phyloP scores from a whole-genome alignment of 2,113 vertebrate species.

The Symphodus melops region DNA sequence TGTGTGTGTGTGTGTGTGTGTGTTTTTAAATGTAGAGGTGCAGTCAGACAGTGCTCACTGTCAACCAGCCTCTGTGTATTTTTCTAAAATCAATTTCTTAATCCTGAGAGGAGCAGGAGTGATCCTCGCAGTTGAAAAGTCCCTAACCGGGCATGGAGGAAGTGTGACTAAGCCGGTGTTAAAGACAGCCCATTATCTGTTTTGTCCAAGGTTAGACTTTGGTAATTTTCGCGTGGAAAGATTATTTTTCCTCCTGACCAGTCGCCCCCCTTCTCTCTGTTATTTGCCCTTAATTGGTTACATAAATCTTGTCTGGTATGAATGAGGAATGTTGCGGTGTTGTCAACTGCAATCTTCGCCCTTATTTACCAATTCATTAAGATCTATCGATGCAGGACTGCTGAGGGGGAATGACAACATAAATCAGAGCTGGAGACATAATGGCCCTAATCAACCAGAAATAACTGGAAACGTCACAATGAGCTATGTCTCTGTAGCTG shows the following conservation, averaged over 20 bases:
- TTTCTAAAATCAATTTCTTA: conserved; percentile 48
- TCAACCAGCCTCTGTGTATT: conserved; percentile 12
- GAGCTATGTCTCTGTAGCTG: conserved; percentile 96
- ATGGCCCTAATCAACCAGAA: conserved; percentile 99
- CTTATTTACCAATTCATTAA: conserved; percentile 99
- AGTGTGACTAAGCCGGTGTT: conserved; percentile 89
- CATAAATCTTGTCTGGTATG: conserved; percentile 99
- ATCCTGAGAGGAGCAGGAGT: conserved; percentile 31
- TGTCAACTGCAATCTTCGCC: conserved; percentile 99
- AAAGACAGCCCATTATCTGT: conserved; percentile 95
- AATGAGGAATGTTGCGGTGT: conserved; percentile 99
- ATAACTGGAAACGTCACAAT: conserved; percentile 99
- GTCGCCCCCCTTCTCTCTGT: conserved; percentile 91
- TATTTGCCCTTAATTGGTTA: conserved; percentile 99
- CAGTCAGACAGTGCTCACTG: conserved; percentile 15
- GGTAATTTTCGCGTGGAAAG: conserved; percentile 97
- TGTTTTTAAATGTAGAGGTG: conserved; percentile 17
- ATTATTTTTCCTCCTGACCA: conserved; percentile 98
- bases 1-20: conserved; percentile 30
- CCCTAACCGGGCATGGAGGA: conserved; percentile 81
- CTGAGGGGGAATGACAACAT: conserved; percentile 99
- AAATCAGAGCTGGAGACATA: conserved; percentile 98
- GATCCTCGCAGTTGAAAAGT: conserved; percentile 37
- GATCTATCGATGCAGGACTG: conserved; percentile 99
- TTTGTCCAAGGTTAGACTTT: conserved; percentile 94